Base-by-base conservation (phyloP, 1,140 invertebrate species). In the Dreissena polymorpha region DNA sequence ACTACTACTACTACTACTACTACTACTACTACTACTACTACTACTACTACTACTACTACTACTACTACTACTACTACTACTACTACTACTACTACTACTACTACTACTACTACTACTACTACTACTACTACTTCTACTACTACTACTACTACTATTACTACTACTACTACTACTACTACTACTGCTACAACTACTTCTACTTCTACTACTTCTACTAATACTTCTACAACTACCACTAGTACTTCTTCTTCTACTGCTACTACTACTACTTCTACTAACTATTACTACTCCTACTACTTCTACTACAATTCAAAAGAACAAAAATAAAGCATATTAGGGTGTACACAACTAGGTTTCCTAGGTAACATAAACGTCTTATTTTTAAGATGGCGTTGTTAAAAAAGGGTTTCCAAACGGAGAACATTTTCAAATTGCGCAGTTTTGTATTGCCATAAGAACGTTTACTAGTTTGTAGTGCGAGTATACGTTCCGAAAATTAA, bases 161-260 rank as follows among this genome's bases (percentile, higher is more conserved):
- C 12, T 55, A 55, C 12, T 55, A 55, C 12, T 55, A 55, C 12
- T 55, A 55, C 12, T 55, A 55, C 53, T 55, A 23, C 25, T 25
- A 18, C 12, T 55, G 18, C 12, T 55, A 55, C 53, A 12, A 23
- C 25, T 25, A 18, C 12, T 55, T 12, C 12, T 55, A 55, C 12
- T 55, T 12, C 12, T 55, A 55, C 12, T 55, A 55, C 53, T 64
- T 18, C 70, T 74, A 29, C 71, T 65, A 64, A 16, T 63, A 74
- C 70, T 65, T 29, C 27, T 74, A 63, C 57, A 27, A 49, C 27
- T 74, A 73, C 21, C 18, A 50, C 63, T 65, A 25, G 0, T 75
- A 39, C 10, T 39, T 29, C 23, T 72, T 16, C 53, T 55, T 12
- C 53, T 55, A 55, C 53, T 55, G 53, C 53, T 55, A 55, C 53